Conservation (phyloP, 2,113 vertebrate genomes). For the Ovibos moschatus region DNA sequence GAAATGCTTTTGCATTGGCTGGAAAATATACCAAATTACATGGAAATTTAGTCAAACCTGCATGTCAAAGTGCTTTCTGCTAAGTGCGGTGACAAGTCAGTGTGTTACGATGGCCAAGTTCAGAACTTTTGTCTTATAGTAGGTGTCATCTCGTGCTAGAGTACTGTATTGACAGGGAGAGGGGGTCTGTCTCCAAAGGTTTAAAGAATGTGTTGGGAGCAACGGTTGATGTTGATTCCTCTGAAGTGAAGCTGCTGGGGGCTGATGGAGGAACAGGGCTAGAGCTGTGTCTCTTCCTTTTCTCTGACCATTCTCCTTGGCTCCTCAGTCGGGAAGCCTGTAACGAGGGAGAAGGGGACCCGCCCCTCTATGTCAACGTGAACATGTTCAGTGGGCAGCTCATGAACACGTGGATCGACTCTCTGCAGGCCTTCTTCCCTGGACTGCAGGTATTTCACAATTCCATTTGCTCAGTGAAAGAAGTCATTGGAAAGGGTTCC, state of each 20-base stretch:
- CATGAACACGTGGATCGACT: constrained; percentile 99
- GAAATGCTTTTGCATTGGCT: not conserved
- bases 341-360: constrained; percentile 97
- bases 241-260: not conserved
- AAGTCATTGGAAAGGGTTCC: not conserved
- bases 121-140: not conserved
- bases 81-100: not conserved
- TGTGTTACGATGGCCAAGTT: not conserved
- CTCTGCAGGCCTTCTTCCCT: constrained; percentile 98
- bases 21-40: not conserved
- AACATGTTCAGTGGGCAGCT: constrained; percentile 98
- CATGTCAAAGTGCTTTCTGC: not conserved
- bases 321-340: constrained; percentile 90
- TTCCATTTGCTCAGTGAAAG: not conserved
- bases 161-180: not conserved
- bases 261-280: no score
- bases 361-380: constrained; percentile 96
- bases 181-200: not conserved
- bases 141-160: not conserved
- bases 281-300: not conserved
- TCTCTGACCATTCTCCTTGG: not conserved
- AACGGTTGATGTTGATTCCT: not conserved
- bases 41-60: not conserved
- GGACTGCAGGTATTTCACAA: constrained; percentile 89
- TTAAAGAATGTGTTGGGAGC: not conserved